phyloP scores from a whole-genome alignment of 2,113 vertebrate genomes.

The Hemiprocne comata region DNA sequence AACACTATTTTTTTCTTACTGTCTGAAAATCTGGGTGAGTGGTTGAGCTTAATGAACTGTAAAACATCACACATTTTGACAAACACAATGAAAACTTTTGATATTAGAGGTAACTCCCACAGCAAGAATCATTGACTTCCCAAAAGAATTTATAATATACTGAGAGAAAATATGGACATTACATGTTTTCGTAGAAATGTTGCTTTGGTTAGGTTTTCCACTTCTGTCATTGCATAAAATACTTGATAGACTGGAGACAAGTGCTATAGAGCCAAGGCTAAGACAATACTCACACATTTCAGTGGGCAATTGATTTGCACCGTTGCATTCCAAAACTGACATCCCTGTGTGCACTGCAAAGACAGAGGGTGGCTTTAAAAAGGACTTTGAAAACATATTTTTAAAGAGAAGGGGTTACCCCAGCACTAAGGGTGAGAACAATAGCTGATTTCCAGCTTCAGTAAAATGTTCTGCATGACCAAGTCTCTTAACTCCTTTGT shows the following conservation, averaged over 20 bases:
- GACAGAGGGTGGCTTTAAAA: neutral
- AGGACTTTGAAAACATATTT: neutral
- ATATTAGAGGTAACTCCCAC: neutral
- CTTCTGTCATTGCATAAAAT: neutral
- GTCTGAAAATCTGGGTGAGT: neutral
- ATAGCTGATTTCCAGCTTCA: neutral
- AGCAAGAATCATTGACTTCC: neutral
- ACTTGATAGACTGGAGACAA: neutral
- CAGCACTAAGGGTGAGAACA: neutral
- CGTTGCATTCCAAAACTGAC: slow-evolving; percentile 62
- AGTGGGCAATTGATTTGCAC: slow-evolving; percentile 43
- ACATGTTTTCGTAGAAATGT: neutral
- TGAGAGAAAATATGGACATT: neutral
- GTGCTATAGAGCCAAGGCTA: neutral
- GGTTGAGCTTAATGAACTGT: neutral
- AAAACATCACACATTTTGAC: neutral
- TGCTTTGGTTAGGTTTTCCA: neutral
- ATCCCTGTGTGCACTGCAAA: slow-evolving; percentile 71
- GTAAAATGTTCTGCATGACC: neutral
- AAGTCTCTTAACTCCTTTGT: neutral
- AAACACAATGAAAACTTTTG: neutral
- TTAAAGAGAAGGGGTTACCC: neutral
- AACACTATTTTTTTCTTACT: neutral
- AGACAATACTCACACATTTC: slow-evolving; percentile 73
- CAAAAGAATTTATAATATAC: neutral